A percentile compares a stretch with the other conserved stretches of the same genome.
These are phyloP conservation scores for Rhizoglyphus robini DNA, from an alignment of 1,140 invertebrate species.

Conservation along the genomic window DNA sequence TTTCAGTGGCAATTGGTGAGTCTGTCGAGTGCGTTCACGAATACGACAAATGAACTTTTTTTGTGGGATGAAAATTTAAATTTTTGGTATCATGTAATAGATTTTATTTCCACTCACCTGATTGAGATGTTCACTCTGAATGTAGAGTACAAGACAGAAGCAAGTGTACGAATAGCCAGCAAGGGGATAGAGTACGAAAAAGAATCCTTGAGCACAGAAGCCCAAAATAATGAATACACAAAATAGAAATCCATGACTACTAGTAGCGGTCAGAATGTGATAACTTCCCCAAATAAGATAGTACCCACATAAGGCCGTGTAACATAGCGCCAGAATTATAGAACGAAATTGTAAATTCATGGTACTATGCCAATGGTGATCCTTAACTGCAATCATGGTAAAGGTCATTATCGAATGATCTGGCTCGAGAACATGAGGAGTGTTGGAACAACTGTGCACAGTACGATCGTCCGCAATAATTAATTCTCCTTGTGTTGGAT, in stretches of 20 bases:
- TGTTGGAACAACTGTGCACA: background rate
- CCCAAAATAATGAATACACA: background rate
- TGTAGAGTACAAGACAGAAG: background rate
- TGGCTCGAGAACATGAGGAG: background rate
- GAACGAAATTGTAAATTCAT: background rate
- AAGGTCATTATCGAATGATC: background rate
- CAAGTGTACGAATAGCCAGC: background rate
- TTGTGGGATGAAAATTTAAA: no score
- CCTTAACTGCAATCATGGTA: background rate
- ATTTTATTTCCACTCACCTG: no score
- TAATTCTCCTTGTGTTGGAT: background rate
- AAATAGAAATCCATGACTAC: background rate
- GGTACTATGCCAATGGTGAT: background rate
- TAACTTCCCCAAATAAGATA: background rate
- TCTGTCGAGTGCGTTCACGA: background rate
- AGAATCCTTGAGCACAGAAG: background rate
- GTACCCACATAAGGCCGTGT: background rate
- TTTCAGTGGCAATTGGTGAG: background rate
- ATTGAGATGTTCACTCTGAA: constrained; percentile 2
- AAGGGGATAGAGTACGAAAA: background rate
- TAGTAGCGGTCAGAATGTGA: background rate
- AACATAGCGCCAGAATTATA: background rate
- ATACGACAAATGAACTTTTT: background rate
- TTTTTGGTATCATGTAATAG: no score
- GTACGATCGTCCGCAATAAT: background rate